Evolutionary conservation across 2,113 vertebrate genomes (phyloP).

Genomic region (Corythaeola cristata): DNA sequence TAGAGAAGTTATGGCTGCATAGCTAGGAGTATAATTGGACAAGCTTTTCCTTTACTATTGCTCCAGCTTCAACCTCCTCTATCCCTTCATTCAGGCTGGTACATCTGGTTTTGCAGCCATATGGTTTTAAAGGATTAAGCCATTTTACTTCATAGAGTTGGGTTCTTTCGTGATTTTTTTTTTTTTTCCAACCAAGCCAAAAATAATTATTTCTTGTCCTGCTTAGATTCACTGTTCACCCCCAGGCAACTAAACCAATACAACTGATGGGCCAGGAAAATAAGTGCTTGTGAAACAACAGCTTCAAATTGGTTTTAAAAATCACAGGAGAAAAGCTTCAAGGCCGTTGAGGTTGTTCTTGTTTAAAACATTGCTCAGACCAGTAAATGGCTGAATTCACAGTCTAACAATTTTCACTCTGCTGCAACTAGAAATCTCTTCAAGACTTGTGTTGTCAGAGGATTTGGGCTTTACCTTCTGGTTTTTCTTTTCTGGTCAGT

Average conservation of each 20-base stretch:
- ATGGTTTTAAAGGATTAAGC: not conserved
- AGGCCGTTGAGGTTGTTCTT: not conserved
- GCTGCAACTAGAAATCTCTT: not conserved
- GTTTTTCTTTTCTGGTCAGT: not conserved
- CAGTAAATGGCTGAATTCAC: not conserved
- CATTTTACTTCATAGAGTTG: not conserved
- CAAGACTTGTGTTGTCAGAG: not conserved
- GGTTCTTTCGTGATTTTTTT: not conserved
- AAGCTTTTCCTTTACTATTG: not conserved
- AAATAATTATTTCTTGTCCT: not conserved
- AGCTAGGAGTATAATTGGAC: not conserved
- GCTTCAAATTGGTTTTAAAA: not conserved
- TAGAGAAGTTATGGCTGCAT: not conserved
- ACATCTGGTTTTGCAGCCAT: not conserved
- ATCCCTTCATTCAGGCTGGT: not conserved
- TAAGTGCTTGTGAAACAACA: not conserved
- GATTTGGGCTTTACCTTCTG: not conserved
- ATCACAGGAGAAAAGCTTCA: not conserved
- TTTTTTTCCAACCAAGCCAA: not conserved
- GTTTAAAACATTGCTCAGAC: not conserved
- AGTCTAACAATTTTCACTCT: not conserved
- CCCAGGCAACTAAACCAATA: not conserved
- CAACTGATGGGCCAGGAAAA: not conserved
- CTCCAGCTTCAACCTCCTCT: not conserved
- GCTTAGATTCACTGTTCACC: not conserved